phyloP scores from a whole-genome alignment of 2,113 vertebrate genomes.

The Procapra przewalskii region DNA sequence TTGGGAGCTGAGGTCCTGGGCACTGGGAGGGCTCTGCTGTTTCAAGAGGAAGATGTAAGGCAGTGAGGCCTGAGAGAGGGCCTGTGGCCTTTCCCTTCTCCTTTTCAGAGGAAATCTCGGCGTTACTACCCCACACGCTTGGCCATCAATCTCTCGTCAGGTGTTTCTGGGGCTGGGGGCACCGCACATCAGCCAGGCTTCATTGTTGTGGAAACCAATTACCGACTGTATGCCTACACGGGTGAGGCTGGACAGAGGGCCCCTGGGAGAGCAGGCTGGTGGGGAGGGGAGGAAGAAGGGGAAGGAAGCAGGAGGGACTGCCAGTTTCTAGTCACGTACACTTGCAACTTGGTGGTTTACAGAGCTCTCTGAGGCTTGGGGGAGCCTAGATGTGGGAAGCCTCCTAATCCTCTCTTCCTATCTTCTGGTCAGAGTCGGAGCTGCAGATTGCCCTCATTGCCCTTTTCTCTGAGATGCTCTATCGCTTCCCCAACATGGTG shows the following conservation, averaged over 20 bases:
- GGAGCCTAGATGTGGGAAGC: not conserved
- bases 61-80: not conserved
- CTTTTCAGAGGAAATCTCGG: slow-evolving; percentile 88
- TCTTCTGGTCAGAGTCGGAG: slow-evolving; percentile 86
- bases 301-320: not conserved
- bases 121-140: slow-evolving; percentile 92
- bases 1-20: not conserved
- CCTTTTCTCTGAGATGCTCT: slow-evolving; percentile 94
- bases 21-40: not conserved
- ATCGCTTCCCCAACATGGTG: slow-evolving; percentile 91
- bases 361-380: not conserved
- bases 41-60: not conserved
- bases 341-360: not conserved
- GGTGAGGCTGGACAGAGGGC: slow-evolving; percentile 74
- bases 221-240: slow-evolving; percentile 93
- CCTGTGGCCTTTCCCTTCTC: not conserved
- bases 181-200: slow-evolving; percentile 83
- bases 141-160: slow-evolving; percentile 91
- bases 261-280: not conserved
- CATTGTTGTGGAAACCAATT: slow-evolving; percentile 93
- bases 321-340: not conserved
- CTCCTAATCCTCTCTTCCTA: not conserved
- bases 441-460: slow-evolving; percentile 93
- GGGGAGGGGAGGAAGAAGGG: not conserved
- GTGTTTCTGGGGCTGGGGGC: slow-evolving; percentile 81